These are phyloP conservation scores for Danio rerio DNA, from an alignment of 2,113 vertebrate genomes.

Conservation along the genomic window DNA sequence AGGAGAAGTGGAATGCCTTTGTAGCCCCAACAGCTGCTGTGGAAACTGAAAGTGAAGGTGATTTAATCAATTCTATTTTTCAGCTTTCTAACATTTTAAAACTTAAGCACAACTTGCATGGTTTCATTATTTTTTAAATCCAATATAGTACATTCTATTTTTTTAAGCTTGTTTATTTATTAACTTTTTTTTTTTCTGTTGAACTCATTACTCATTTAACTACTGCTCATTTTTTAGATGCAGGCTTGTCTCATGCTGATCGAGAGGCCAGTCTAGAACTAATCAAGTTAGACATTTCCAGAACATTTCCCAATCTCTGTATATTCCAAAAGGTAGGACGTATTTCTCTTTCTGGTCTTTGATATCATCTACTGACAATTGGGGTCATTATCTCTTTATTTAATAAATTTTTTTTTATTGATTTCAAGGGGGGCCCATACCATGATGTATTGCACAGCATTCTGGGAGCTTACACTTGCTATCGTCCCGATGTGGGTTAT, in stretches of 20 bases:
- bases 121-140: neutral
- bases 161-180: neutral
- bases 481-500: conserved; percentile 90
- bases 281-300: conserved; percentile 90
- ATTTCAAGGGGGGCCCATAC: conserved; percentile 84
- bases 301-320: conserved; percentile 89
- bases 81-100: neutral
- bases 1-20: conserved; percentile 93
- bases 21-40: neutral
- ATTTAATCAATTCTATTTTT: neutral
- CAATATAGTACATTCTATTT: neutral
- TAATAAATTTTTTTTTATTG: neutral
- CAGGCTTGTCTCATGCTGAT: conserved; percentile 81
- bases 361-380: neutral
- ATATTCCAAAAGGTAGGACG: conserved; percentile 87
- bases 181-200: neutral
- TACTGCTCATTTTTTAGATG: conserved; percentile 66
- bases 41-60: conserved; percentile 35
- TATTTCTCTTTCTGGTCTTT: neutral
- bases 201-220: neutral
- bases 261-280: conserved; percentile 89
- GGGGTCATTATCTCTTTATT: neutral
- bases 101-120: neutral
- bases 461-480: conserved; percentile 90
- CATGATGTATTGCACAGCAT: conserved; percentile 90